These are phyloP conservation scores for Seladonia tumulorum DNA, from an alignment of 2,888 invertebrate genomes.

Conservation along the genomic window DNA sequence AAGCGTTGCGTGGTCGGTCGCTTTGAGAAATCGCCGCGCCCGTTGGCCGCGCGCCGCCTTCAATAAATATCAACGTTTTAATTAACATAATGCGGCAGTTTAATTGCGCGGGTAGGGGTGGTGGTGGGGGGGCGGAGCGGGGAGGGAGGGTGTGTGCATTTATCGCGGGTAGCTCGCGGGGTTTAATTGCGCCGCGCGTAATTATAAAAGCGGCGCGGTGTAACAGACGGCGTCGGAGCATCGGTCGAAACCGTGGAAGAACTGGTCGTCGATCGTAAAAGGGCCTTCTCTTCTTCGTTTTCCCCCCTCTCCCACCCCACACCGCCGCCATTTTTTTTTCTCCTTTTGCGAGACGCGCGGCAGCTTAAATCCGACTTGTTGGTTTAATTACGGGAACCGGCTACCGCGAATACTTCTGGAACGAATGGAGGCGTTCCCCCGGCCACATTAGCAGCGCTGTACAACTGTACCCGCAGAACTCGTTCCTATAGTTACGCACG, in stretches of 20 bases:
- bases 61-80: constrained; percentile 77
- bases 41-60: constrained; percentile 46
- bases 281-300: constrained; percentile 8
- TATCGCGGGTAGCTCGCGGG: constrained; percentile 64
- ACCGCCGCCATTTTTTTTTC: background rate
- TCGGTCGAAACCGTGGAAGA: constrained; percentile 49
- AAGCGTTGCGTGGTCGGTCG: constrained; percentile 35
- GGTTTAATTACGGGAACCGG: constrained; percentile 48
- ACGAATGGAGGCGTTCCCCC: constrained; percentile 16
- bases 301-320: background rate
- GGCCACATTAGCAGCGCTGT: background rate
- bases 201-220: constrained; percentile 63
- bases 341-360: constrained; percentile 12
- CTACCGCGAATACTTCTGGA: constrained; percentile 16
- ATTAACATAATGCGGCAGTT: constrained; percentile 76
- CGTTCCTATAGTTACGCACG: constrained; percentile 10
- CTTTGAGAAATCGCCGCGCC: constrained; percentile 62
- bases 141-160: constrained; percentile 45
- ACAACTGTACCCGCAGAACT: constrained; percentile 12
- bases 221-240: constrained; percentile 42
- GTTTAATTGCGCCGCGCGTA: constrained; percentile 64
- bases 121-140: background rate
- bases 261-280: constrained; percentile 57
- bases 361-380: constrained; percentile 46
- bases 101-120: constrained; percentile 62